phyloP scores from a whole-genome alignment of 2,113 vertebrate species.

The Seriola rivoliana region DNA sequence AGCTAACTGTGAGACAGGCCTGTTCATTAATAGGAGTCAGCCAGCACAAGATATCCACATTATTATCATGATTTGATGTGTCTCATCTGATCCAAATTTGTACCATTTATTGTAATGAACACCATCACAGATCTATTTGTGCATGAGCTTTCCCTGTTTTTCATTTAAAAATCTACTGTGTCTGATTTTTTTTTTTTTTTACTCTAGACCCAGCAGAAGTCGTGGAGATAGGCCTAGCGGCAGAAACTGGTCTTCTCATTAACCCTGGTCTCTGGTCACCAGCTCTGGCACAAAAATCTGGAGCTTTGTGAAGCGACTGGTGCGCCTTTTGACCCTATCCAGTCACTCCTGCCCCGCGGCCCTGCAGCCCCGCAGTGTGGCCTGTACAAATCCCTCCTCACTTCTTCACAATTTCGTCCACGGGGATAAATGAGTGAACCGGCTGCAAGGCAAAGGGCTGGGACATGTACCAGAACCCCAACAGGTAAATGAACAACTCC shows the following conservation, averaged over 20 bases:
- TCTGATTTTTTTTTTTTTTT: conserved; percentile 12
- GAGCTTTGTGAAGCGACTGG: conserved; percentile 39
- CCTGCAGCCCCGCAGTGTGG: conserved; percentile 41
- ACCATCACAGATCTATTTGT: conserved; percentile 2
- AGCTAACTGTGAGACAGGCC: background rate
- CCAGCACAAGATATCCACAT: conserved; percentile 1
- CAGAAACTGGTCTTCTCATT: conserved; percentile 48
- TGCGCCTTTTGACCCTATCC: conserved; percentile 15
- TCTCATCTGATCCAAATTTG: conserved; percentile 17
- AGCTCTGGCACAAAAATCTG: conserved; percentile 56
- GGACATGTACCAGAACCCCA: conserved; percentile 85
- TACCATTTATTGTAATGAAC: background rate
- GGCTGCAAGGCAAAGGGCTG: conserved; percentile 80
- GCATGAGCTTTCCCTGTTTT: background rate
- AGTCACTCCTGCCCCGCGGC: conserved; percentile 31
- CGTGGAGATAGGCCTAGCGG: conserved; percentile 67
- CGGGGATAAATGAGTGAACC: conserved; percentile 85
- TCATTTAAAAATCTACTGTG: conserved; percentile 1
- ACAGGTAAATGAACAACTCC: conserved; percentile 76
- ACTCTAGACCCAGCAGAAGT: conserved; percentile 63
- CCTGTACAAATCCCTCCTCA: conserved; percentile 51
- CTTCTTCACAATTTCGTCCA: conserved; percentile 68
- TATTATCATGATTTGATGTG: background rate
- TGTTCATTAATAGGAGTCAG: background rate
- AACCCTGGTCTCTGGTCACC: conserved; percentile 48